Base-by-base conservation (phyloP, 2,113 vertebrate genomes). In the Chrysemys picta region DNA sequence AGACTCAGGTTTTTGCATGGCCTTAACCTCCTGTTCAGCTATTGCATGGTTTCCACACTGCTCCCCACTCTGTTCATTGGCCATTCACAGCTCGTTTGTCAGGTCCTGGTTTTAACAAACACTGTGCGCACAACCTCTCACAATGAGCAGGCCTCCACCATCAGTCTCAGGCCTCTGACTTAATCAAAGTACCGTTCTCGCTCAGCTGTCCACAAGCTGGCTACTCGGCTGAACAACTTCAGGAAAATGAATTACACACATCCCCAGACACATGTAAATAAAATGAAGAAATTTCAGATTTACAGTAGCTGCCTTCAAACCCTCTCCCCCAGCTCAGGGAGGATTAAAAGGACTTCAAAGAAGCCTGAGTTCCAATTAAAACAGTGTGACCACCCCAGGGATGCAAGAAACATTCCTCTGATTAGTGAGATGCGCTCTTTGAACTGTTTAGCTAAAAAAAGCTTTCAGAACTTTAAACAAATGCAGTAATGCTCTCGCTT, bases 271-370 rank as follows among this genome's bases (percentile, higher is more conserved):
- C 97, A 98, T 95, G 98, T 98, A 98, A 98, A 98, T 98, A 98
- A 98, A 98, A 98, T 6, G 22, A 98, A 98, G 97, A 95, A 91
- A 91, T 96, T 97, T 97, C 97, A 97, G 80, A 97, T 96, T 97
- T 97, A 95, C 95, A 97, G 95, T 10, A 42, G 95, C 95, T 96
- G 97, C 95, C 97, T 98, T 93, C 96, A 81, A 96, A 97, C 96
- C 90, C 97, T 94, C 93, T 96, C 97, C 96, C 92, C 95, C 91
- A 96, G 97, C 97, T 97, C 98, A 93, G 94, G 96, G 93, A 98
- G 98, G 98, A 98, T 98, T 98, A 98, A 96, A 94, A 97, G 96
- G 97, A 97, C 98, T 98, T 98, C 98, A 98, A 98, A 98, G 97
- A 89, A 97, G 96, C 95, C 92, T 0, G n/a, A 97, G 97, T 96